A percentile compares a stretch with the other conserved stretches of the same genome.
These are phyloP conservation scores for Tonatia bakeri DNA, from an alignment of 2,113 vertebrate species.

Conservation along the genomic window DNA sequence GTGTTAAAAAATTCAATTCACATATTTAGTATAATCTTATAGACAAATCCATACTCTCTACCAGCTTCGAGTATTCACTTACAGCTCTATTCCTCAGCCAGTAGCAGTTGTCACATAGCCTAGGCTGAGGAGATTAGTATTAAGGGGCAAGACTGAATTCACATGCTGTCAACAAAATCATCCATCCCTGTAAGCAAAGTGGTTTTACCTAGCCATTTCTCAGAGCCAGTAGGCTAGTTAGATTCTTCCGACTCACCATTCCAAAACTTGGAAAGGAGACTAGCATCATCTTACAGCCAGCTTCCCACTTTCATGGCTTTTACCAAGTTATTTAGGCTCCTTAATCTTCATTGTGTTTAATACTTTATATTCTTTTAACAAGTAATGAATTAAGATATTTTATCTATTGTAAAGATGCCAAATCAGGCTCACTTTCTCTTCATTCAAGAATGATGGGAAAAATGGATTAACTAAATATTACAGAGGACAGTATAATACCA, in stretches of 20 bases:
- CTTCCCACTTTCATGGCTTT: slow-evolving; percentile 18
- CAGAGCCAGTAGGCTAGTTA: background rate
- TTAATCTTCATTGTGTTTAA: slow-evolving; percentile 75
- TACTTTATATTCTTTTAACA: slow-evolving; percentile 78
- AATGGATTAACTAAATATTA: slow-evolving; percentile 72
- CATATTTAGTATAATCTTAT: slow-evolving; percentile 1
- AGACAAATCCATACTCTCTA: slow-evolving; percentile 32
- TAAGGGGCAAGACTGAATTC: background rate
- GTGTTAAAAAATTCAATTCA: slow-evolving; percentile 23
- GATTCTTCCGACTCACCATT: background rate
- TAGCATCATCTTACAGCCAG: background rate
- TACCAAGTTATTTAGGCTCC: slow-evolving; percentile 67
- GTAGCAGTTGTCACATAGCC: background rate
- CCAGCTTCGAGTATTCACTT: background rate
- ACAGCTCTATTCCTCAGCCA: background rate
- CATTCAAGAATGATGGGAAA: slow-evolving; percentile 73
- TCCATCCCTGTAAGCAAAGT: background rate
- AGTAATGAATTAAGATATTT: slow-evolving; percentile 79
- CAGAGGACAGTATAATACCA: slow-evolving; percentile 23
- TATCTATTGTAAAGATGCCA: slow-evolving; percentile 72
- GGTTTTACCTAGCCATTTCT: background rate
- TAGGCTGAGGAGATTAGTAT: background rate
- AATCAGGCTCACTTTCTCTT: slow-evolving; percentile 72
- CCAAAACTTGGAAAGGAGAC: background rate
- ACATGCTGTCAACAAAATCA: background rate